A percentile compares a stretch with the other conserved stretches of the same genome.
Conservation (phyloP, 2,888 invertebrate species). For the Iselma pallidipennis region DNA sequence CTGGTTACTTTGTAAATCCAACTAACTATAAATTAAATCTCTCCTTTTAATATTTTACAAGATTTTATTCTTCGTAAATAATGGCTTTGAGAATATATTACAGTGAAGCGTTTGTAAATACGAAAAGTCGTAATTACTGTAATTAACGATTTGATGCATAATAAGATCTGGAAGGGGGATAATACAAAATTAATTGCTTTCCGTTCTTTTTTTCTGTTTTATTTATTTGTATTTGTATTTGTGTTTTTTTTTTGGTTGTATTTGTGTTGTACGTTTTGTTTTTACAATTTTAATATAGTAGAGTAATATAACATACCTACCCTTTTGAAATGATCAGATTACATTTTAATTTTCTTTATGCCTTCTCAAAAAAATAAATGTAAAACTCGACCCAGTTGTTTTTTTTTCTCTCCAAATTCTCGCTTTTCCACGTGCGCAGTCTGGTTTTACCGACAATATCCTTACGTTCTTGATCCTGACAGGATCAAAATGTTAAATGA, state of each 20-base stretch:
- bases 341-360: neutral
- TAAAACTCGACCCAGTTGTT: slow-evolving; percentile 10
- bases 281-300: neutral
- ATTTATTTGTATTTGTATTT: neutral
- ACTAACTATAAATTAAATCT: slow-evolving; percentile 22
- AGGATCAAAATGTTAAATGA: neutral
- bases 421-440: neutral
- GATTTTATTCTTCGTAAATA: slow-evolving; percentile 22
- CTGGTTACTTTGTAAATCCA: neutral
- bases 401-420: neutral
- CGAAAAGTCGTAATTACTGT: slow-evolving; percentile 25
- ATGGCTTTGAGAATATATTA: slow-evolving; percentile 19
- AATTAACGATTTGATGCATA: slow-evolving; percentile 26
- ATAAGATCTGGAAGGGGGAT: slow-evolving; percentile 22
- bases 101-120: slow-evolving; percentile 15
- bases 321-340: neutral
- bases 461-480: neutral
- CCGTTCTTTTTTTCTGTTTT: slow-evolving; percentile 9
- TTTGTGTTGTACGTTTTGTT: slow-evolving; percentile 3
- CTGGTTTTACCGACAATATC: neutral
- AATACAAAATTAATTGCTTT: slow-evolving; percentile 23
- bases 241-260: slow-evolving; percentile 1
- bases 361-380: neutral
- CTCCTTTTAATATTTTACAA: slow-evolving; percentile 20
- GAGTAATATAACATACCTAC: no score